Evolutionary conservation across 2,113 vertebrate genomes (phyloP).

Genomic region (Lamprologus ornatipinnis): DNA sequence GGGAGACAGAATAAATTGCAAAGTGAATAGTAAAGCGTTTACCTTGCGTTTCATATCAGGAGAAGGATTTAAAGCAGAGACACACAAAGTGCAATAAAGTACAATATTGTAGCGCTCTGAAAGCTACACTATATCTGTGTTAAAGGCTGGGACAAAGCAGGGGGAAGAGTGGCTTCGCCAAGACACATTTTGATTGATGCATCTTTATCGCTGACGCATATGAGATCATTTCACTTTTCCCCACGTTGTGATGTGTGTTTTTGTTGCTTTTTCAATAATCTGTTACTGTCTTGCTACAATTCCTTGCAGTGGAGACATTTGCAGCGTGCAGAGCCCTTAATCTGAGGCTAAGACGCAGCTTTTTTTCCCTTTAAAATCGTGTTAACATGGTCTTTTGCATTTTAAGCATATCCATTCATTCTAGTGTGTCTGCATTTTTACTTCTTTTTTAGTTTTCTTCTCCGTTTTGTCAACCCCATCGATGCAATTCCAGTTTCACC

Average conservation of each 20-base stretch:
- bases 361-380: not conserved
- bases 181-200: not conserved
- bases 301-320: not conserved
- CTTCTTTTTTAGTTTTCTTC: not conserved
- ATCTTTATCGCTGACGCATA: not conserved
- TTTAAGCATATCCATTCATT: not conserved
- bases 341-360: not conserved
- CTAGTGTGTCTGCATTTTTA: not conserved
- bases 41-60: not conserved
- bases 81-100: not conserved
- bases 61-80: not conserved
- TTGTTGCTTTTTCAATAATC: not conserved
- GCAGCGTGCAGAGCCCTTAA: not conserved
- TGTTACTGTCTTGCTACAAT: not conserved
- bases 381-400: not conserved
- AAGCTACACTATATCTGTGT: not conserved
- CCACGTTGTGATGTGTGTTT: not conserved
- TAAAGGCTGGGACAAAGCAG: not conserved
- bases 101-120: not conserved
- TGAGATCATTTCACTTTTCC: not conserved
- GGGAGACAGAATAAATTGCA: not conserved
- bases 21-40: not conserved
- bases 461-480: accelerated
- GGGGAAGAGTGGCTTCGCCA: not conserved
- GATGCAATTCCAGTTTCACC: not conserved